phyloP scores from a whole-genome alignment of 2,888 invertebrate genomes.

The Tiliacea citrago region DNA sequence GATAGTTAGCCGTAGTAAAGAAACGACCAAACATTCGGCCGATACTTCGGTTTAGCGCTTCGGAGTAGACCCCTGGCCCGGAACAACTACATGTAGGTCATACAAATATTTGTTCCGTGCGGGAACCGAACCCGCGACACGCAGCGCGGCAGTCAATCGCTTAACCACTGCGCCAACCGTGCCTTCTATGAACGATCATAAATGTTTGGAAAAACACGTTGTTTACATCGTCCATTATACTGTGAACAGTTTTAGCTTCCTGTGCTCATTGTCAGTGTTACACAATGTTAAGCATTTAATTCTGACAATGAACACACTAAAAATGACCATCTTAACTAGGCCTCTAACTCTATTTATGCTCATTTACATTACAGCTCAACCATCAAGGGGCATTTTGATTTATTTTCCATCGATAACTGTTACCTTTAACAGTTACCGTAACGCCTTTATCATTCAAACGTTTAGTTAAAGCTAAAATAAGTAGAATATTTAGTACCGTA shows the following conservation, averaged over 20 bases:
- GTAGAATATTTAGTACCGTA: conserved; percentile 31
- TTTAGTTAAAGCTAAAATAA: conserved; percentile 43
- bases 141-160: too few relatives aligned
- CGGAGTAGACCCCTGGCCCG: too few relatives aligned
- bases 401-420: conserved; percentile 46
- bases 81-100: too few relatives aligned
- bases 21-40: too few relatives aligned
- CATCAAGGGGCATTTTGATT: conserved; percentile 34
- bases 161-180: too few relatives aligned
- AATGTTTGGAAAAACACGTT: conserved; percentile 20
- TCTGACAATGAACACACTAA: conserved; percentile 38
- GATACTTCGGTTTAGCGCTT: too few relatives aligned
- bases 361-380: conserved; percentile 14
- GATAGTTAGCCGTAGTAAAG: too few relatives aligned
- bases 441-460: conserved; percentile 35
- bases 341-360: background rate
- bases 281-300: conserved; percentile 42
- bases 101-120: too few relatives aligned
- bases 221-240: conserved; percentile 10
- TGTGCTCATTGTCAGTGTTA: conserved; percentile 35
- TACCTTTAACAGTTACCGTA: conserved; percentile 44
- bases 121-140: too few relatives aligned
- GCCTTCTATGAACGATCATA: too few relatives aligned
- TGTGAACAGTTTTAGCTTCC: conserved; percentile 37
- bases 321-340: conserved; percentile 17